phyloP scores from a whole-genome alignment of 2,113 vertebrate genomes.

The Indri indri region DNA sequence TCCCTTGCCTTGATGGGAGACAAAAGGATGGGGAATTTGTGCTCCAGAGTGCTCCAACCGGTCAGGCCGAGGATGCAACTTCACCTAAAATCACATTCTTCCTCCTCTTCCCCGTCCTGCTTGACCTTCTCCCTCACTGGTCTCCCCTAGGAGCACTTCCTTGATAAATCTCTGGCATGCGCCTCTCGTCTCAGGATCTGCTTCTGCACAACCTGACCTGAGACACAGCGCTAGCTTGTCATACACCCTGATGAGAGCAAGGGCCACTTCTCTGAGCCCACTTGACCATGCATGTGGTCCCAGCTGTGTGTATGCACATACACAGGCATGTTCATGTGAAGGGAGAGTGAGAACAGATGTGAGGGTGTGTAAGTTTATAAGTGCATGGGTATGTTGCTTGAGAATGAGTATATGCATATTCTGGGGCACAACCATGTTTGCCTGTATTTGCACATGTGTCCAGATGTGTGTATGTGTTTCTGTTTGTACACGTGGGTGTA shows the following conservation, averaged over 20 bases:
- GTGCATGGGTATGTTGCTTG: neutral
- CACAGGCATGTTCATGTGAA: neutral
- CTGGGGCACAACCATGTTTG: neutral
- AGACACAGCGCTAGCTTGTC: neutral
- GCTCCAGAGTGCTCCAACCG: neutral
- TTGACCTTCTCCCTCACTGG: neutral
- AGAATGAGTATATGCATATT: neutral
- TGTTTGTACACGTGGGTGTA: neutral
- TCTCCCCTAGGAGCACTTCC: neutral
- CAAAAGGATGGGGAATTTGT: neutral
- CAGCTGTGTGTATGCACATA: neutral
- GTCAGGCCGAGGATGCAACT: neutral
- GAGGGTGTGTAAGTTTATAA: neutral
- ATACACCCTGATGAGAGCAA: neutral
- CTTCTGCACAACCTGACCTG: neutral
- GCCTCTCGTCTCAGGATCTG: neutral
- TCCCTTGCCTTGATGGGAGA: neutral
- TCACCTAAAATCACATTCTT: neutral
- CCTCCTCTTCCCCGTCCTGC: neutral
- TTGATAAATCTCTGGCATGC: neutral
- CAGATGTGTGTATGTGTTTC: neutral
- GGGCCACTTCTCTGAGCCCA: neutral
- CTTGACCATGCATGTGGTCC: neutral
- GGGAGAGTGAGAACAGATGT: neutral
- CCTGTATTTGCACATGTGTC: neutral